phyloP scores from a whole-genome alignment of 2,113 vertebrate species.

The Gobio gobio region DNA sequence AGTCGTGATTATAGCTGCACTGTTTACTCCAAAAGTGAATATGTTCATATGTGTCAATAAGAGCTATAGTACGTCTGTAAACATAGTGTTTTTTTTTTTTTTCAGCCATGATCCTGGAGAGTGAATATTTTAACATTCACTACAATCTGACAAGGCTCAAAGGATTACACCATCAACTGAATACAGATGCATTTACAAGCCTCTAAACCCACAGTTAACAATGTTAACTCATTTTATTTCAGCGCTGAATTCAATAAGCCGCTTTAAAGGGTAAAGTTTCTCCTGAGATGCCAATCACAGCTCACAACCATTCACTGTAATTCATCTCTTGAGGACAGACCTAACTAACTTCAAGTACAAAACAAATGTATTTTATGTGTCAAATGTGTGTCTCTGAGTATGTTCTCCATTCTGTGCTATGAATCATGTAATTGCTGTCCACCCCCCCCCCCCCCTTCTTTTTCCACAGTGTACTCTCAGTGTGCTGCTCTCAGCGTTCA shows the following conservation, averaged over 20 bases:
- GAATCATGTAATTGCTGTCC: slow-evolving; percentile 18
- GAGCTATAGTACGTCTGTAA: neutral
- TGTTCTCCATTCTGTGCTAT: neutral
- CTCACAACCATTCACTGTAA: neutral
- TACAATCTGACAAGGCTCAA: slow-evolving; percentile 2
- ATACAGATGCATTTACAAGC: neutral
- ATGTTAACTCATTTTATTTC: slow-evolving; percentile 1
- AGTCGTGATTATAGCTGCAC: slow-evolving; percentile 43
- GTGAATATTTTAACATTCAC: neutral
- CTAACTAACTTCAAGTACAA: neutral
- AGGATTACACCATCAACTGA: slow-evolving; percentile 4
- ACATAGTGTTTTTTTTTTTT: neutral
- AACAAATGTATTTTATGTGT: neutral
- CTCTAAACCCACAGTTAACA: slow-evolving; percentile 2
- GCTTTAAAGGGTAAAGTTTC: slow-evolving; percentile 2
- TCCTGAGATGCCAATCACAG: slow-evolving; percentile 1
- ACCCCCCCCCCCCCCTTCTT: neutral
- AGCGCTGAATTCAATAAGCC: slow-evolving; percentile 6
- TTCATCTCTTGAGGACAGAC: neutral
- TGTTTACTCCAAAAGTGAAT: slow-evolving; percentile 2
- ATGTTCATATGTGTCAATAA: neutral
- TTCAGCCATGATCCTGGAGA: neutral
- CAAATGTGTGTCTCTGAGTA: neutral
- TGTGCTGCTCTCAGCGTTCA: slow-evolving; percentile 1
- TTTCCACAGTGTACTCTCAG: neutral